Percentiles rank a stretch among this genome's conserved stretches.
phyloP scores from a whole-genome alignment of 2,797 vertebrate species.

The Varecia variegata region DNA sequence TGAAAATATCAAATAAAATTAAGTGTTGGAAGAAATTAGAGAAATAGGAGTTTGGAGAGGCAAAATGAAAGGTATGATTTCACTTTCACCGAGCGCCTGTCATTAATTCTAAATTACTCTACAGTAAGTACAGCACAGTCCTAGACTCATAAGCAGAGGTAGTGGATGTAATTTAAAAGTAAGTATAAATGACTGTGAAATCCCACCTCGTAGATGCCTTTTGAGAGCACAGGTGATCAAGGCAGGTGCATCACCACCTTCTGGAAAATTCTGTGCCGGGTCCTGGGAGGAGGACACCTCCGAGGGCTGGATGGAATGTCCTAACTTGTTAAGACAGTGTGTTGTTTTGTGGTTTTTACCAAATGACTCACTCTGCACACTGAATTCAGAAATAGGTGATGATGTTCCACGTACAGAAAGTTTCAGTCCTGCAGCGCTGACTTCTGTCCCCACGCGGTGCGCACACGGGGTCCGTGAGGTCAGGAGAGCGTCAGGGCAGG shows the following conservation, averaged over 20 bases:
- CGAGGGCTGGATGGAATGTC: not conserved
- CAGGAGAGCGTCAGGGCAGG: not conserved
- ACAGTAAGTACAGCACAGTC: not conserved
- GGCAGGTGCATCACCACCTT: not conserved
- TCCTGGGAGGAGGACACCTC: not conserved
- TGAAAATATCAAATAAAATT: not conserved
- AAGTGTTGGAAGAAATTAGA: not conserved
- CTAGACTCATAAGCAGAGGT: not conserved
- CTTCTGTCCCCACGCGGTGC: not conserved
- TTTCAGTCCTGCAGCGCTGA: accelerated
- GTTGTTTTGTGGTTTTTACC: not conserved
- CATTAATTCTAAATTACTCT: not conserved
- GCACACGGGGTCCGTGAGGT: not conserved
- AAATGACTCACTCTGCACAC: not conserved
- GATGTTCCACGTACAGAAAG: not conserved
- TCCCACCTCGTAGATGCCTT: not conserved
- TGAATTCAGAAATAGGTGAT: not conserved
- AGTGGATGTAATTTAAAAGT: not conserved
- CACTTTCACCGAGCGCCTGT: not conserved
- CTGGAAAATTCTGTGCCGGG: not conserved
- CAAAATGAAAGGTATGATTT: not conserved
- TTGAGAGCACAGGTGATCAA: not conserved
- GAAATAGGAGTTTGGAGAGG: not conserved
- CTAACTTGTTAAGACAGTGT: not conserved
- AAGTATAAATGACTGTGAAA: too few species aligned